phyloP scores from a whole-genome alignment of 2,888 invertebrate genomes.

The Hesperia comma region DNA sequence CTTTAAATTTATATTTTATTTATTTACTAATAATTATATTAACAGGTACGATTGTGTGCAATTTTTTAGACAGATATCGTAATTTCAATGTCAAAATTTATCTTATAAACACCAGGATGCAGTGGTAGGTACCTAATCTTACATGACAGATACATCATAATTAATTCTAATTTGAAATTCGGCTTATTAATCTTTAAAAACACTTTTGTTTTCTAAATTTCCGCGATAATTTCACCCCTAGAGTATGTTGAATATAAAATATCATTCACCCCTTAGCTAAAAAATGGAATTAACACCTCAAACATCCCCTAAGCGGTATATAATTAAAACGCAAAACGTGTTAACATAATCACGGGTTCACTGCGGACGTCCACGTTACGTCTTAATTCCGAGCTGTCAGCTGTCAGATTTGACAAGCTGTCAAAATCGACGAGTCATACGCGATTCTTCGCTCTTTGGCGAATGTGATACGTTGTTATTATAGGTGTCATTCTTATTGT shows the following conservation, averaged over 20 bases:
- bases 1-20: too few relatives aligned
- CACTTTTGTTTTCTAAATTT: too few relatives aligned
- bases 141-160: too few relatives aligned
- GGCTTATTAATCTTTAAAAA: too few relatives aligned
- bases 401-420: slow-evolving; percentile 67
- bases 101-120: too few relatives aligned
- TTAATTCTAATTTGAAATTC: too few relatives aligned
- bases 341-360: slow-evolving; percentile 73
- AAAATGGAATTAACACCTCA: slow-evolving; percentile 24
- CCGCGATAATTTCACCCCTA: background rate
- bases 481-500: slow-evolving; percentile 66
- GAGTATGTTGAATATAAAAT: background rate
- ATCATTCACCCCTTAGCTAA: slow-evolving; percentile 23
- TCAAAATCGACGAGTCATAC: slow-evolving; percentile 64
- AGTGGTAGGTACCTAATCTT: too few relatives aligned
- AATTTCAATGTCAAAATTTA: too few relatives aligned
- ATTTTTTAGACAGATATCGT: too few relatives aligned
- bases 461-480: slow-evolving; percentile 70
- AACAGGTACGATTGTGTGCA: too few relatives aligned
- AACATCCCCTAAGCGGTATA: slow-evolving; percentile 51
- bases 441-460: slow-evolving; percentile 60
- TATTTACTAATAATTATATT: too few relatives aligned
- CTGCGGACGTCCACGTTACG: slow-evolving; percentile 55
- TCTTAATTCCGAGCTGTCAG: slow-evolving; percentile 50
- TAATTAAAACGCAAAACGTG: slow-evolving; percentile 75